These are phyloP conservation scores for Protonemura montana DNA, from an alignment of 2,888 invertebrate genomes.

Conservation along the genomic window DNA sequence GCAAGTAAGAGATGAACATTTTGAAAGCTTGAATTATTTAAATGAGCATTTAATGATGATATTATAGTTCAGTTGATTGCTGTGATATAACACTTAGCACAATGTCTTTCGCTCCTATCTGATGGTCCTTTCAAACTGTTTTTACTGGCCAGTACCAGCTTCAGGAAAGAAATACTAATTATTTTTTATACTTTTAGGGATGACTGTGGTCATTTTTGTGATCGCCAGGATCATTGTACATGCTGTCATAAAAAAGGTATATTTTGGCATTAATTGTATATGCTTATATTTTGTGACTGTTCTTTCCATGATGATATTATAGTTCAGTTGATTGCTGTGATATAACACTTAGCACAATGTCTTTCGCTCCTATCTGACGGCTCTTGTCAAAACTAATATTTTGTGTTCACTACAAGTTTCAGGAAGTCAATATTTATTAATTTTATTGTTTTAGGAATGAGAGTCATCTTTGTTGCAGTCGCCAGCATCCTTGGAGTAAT, in stretches of 20 bases:
- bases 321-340: constrained; percentile 58
- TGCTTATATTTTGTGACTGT: too few species aligned
- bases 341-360: constrained; percentile 53
- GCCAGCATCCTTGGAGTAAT: too few species aligned
- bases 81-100: constrained; percentile 54
- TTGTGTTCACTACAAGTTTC: too few species aligned
- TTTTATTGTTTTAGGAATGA: too few species aligned
- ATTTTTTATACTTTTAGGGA: too few species aligned
- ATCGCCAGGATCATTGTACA: too few species aligned
- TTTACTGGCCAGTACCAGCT: neutral
- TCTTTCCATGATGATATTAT: constrained; percentile 58
- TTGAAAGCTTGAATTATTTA: neutral
- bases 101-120: constrained; percentile 58
- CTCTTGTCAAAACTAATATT: neutral
- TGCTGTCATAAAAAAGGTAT: too few species aligned
- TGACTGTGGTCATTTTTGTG: too few species aligned
- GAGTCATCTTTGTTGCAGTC: too few species aligned
- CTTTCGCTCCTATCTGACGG: constrained; percentile 58
- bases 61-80: constrained; percentile 58
- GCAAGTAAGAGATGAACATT: too few species aligned
- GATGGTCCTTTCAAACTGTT: constrained; percentile 46
- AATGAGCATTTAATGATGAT: constrained; percentile 56
- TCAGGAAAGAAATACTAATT: too few species aligned
- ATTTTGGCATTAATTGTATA: neutral
- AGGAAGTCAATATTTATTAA: too few species aligned